Base-by-base conservation (phyloP, 2,113 vertebrate genomes). In the Ciconia boyciana region DNA sequence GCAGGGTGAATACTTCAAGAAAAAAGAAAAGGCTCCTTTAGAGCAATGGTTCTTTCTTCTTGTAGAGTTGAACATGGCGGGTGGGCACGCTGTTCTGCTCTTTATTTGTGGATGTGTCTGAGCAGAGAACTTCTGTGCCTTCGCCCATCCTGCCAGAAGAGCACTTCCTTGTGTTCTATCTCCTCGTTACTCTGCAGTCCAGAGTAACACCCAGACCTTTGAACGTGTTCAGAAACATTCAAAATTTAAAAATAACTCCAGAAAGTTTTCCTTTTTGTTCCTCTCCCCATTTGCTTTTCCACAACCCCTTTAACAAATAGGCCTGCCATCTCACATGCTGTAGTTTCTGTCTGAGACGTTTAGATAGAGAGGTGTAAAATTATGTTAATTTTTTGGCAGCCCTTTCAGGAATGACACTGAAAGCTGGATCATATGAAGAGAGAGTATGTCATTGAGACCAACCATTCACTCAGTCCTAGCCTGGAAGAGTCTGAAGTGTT, bases 61-160 rank as follows among this genome's bases (percentile, higher is more conserved):
- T 46, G 26, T 12, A 36, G 12, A 48, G 5, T 1, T 57, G 34
- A 48, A 52, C 7, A 36, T 1, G 0, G 11, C 5, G 9, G 8
- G 9, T 31, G 41, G 55, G 24, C 21, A 24, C 0, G 2, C 26
- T 69, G 26, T 43, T 69, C 72, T 57, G 10, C 31, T 75, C 41
- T 57, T 4, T 41, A 7, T 91, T 51, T 91, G 14, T 48, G 36
- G 16, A 51, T 55, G 5, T 31, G 9, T 48, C 25, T 46, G 20
- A 61, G 7, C 17, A 65, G 61, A 82, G 3, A 4, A 44, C 22
- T 68, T 89, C 24, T 24, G 43, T 32, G 28, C 8, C 54, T 87
- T 68, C 0, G 4, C 9, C 61, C 39, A 84, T 19, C 11, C n/a
- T 65, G 26, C 13, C 54, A 14, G 52, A 83, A 74, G 32, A 51